Evolutionary conservation across 2,888 invertebrate species (phyloP), one percentile per base, ranked within the genome.

Genomic region (Trichogramma dendrolimi): DNA sequence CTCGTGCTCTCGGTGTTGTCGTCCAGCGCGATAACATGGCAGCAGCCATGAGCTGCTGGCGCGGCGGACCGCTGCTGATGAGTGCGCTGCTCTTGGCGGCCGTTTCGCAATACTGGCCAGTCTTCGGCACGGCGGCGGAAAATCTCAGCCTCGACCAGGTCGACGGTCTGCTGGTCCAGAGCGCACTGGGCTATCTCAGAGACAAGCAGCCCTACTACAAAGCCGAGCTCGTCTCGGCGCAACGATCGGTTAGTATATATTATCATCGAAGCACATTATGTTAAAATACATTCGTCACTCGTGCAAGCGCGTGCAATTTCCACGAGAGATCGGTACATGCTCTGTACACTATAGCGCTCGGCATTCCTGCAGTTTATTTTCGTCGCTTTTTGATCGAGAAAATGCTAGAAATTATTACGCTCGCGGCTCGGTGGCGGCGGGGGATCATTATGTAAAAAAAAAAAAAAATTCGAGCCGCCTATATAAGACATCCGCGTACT

Each of bases 221-320:
- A 60, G 75, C 73, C 63, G 70, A 72, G 60, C 70, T 77, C 58
- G 73, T 75, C 62, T 71, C 64, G 55, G 75, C 73, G 14, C 75
- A 75, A 62, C 73, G 73, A 71, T 62, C 73, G 71, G 77, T 77
- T 70, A 68, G 68, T 64, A 38, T 39, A n/a, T n/a, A n/a, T n/a
- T n/a, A 27, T 27, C 27, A 27, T 10, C 7, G 39, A 38, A 44
- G 10, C 39, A 11, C 48, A 44, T 14, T 8, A 11, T 39, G 39
- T 46, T 46, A 46, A 39, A 53, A 39, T 52, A 41, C 40, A 42
- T 41, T 40, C n/a, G 39, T 46, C 44, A 43, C 44, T 38, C 10
- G 8, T 8, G 47, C 43, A 38, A 10, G 5, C 40, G n/a, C 27
- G 4, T 46, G 53, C 48, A 8, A 10, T 41, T 27, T 47, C 7